Percentiles rank a stretch among this genome's conserved stretches.
Conservation (phyloP, 2,797 vertebrate species). For the Diplodus puntazzo region DNA sequence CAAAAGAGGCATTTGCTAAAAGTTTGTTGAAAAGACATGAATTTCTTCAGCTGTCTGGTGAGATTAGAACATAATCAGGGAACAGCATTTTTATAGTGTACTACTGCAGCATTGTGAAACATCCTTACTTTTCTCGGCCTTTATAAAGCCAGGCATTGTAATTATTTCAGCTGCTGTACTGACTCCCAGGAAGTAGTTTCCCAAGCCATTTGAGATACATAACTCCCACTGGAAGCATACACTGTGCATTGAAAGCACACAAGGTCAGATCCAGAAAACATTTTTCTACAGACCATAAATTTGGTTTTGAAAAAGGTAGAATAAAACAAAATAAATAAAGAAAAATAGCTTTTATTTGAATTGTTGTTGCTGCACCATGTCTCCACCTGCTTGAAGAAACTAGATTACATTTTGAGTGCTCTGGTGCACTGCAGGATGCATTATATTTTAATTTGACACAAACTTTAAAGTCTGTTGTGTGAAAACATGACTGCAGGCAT, state of each 20-base stretch:
- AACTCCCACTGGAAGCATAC: conserved; percentile 24
- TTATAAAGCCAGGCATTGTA: conserved; percentile 15
- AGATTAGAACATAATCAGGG: conserved; percentile 9
- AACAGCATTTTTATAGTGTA: conserved; percentile 4
- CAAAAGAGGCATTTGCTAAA: background rate
- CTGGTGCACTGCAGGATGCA: conserved; percentile 24
- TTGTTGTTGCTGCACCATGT: background rate
- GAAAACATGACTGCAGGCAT: conserved; percentile 43
- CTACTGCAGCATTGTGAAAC: conserved; percentile 8
- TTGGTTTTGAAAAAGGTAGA: background rate
- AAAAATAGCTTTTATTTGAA: conserved; percentile 5
- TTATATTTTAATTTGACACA: conserved; percentile 51
- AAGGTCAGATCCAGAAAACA: conserved; percentile 37
- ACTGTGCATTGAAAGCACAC: conserved; percentile 16
- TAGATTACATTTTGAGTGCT: conserved; percentile 28
- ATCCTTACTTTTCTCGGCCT: background rate
- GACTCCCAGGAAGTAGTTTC: conserved; percentile 23
- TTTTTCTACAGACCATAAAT: conserved; percentile 17
- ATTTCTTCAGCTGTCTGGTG: conserved; percentile 4
- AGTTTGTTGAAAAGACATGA: conserved; percentile 1
- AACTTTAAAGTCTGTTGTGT: conserved; percentile 39
- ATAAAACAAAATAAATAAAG: background rate
- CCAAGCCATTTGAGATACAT: conserved; percentile 37
- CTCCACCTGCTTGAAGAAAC: conserved; percentile 13
- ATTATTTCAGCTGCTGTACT: conserved; percentile 25